Evolutionary conservation across 2,113 vertebrate genomes (phyloP).

Genomic region (cattle (Bos taurus)): DNA sequence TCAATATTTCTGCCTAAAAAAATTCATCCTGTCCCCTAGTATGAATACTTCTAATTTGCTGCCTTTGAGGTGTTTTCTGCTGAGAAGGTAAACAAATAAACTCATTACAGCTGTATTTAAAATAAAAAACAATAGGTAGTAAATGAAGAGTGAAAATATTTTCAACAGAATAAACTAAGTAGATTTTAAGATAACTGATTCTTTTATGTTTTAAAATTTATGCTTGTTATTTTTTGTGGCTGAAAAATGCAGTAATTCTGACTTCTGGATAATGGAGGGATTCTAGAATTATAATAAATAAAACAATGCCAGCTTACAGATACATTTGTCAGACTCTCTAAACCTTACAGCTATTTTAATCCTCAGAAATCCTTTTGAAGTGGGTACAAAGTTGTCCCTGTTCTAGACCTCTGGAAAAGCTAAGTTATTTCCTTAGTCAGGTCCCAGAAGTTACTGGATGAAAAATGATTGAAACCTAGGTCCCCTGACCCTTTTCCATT

Average conservation of each 20-base stretch:
- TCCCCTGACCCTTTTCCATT: background rate
- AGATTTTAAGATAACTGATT: constrained; percentile 29
- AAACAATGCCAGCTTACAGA: background rate
- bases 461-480: background rate
- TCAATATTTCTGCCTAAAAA: constrained; percentile 1
- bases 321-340: background rate
- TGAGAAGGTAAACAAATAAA: constrained; percentile 23
- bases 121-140: background rate
- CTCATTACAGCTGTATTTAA: background rate
- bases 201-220: background rate
- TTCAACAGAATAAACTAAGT: background rate
- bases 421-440: background rate
- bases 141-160: background rate
- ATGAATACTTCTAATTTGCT: background rate
- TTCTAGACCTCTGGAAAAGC: background rate
- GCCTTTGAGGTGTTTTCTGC: constrained; percentile 7
- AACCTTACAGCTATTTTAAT: constrained; percentile 9
- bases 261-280: background rate
- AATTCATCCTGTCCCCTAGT: background rate
- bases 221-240: background rate
- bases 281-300: constrained; percentile 15
- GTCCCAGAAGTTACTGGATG: background rate
- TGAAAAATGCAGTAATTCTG: background rate
- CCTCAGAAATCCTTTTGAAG: background rate
- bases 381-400: background rate